Evolutionary conservation across 64 coral and sea anemone genomes (phyloP), one percentile per base, ranked within the genome.

Genomic region (Dendrophyllia cribrosa): DNA sequence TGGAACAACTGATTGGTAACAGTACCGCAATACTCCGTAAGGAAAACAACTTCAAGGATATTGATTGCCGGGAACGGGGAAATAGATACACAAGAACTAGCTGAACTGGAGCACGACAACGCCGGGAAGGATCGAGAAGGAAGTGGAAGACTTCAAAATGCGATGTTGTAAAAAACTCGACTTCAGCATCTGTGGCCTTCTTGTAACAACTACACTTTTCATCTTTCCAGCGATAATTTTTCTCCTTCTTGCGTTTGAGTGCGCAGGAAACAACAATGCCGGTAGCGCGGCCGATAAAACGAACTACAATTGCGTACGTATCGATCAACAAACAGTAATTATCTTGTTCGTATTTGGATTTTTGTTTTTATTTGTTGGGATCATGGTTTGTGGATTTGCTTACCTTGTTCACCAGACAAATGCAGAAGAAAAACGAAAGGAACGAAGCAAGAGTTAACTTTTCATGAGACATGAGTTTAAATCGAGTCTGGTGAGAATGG

Each of bases 181-280:
- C 51, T 77, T 77, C 20, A 77, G 75, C 21, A 77, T 77, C 51
- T 77, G 75, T 19, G 75, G 75, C 22, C 51, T 77, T 50, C 21
- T 77, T 0, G 24, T 77, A 3, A 77, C 75, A 8, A 77, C 75
- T 2, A 77, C 50, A 12, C 17, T 77, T 4, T 77, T 77, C 8
- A 19, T 77, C 17, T 49, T 77, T 22, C 75, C 75, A 53, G 75
- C 48, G 1, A 12, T 56, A 24, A 56, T 56, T 25, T 77, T 77
- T 25, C 51, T 77, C 0, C 9, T 77, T 49, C 17, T 77, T n/a
- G 75, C 48, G 10, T 77, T 77, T 7, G n/a, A 55, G 8, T 77
- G 75, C 19, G 75, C 48, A 4, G 49, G 20, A 11, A 77, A 17
- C 4, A 55, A 23, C 8, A 55, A 55, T 16, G 22, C 10, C 45